Evolutionary conservation across 2,113 vertebrate genomes (phyloP), one percentile per base, ranked within the genome.

Genomic region (Thomomys bottae): DNA sequence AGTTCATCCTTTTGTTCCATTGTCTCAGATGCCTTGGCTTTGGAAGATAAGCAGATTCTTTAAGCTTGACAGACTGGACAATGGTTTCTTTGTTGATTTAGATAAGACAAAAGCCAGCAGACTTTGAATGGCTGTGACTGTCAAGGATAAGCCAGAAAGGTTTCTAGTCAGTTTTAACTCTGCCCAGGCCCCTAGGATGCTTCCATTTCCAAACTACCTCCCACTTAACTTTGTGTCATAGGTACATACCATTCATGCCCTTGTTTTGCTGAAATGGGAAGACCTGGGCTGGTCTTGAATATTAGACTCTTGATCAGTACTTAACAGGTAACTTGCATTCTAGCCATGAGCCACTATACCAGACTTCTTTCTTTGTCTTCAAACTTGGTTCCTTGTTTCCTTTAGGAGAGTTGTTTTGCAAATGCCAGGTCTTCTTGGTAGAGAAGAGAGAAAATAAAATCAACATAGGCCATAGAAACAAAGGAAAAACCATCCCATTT

Each of bases 331-430:
- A 54, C 49, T 54, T 54, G 49, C 49, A 54, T 54, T 54, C 49
- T 15, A 54, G 49, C 49, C 49, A 54, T 54, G 18, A 54, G 14
- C 49, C 49, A 54, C 49, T 54, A 54, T 17, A 54, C 49, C 49
- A 54, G 15, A 54, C 12, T 17, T 54, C 14, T 54, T 54, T 12
- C 15, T 15, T 54, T 54, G 4, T 2, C 49, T 42, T 82, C 67
- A 68, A 64, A 28, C 4, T 40, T 7, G 28, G 38, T n/a, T 5
- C 42, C 73, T 72, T 61, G 20, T 42, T 87, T 73, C 89, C 67
- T 87, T 81, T 45, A 82, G 34, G 49, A 57, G 42, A 73, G 8
- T 86, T 93, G 38, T 80, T 70, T 93, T 45, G 87, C 38, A 93
- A 92, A 84, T 42, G 24, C 32, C 36, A 68, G 49, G 21, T n/a